These are phyloP conservation scores for Calidris pugnax DNA, from an alignment of 2,113 vertebrate species.

Conservation along the genomic window DNA sequence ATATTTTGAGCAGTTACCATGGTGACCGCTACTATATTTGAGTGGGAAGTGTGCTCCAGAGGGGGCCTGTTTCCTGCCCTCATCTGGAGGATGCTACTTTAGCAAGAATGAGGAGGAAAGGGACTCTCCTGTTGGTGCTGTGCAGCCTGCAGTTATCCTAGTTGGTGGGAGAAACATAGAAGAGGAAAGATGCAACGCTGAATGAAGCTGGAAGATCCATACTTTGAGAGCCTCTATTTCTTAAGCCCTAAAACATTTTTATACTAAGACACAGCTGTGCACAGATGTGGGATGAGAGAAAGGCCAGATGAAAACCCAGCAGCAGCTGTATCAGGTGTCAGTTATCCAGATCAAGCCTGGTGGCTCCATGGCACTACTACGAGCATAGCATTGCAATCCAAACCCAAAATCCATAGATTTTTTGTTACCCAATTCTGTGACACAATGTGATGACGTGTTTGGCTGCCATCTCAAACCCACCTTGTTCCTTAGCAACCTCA, in stretches of 20 bases:
- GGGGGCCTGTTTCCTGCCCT: slow-evolving; percentile 46
- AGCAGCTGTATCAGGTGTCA: slow-evolving; percentile 16
- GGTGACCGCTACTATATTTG: slow-evolving; percentile 54
- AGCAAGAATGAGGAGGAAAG: slow-evolving; percentile 50
- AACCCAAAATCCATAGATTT: not conserved
- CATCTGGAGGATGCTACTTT: slow-evolving; percentile 46
- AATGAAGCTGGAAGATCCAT: slow-evolving; percentile 23
- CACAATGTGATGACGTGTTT: not conserved
- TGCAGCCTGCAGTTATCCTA: slow-evolving; percentile 46
- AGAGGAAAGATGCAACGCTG: slow-evolving; percentile 47
- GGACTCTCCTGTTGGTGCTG: slow-evolving; percentile 49
- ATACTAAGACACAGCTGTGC: slow-evolving; percentile 10
- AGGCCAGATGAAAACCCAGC: slow-evolving; percentile 21
- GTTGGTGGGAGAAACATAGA: slow-evolving; percentile 43
- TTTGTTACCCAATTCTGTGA: slow-evolving; percentile 24
- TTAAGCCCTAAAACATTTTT: slow-evolving; percentile 35
- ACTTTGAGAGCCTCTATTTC: slow-evolving; percentile 35
- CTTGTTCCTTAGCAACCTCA: slow-evolving; percentile 88
- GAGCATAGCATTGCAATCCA: slow-evolving; percentile 1
- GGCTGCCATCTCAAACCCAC: slow-evolving; percentile 71
- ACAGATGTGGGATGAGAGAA: not conserved
- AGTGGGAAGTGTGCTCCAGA: slow-evolving; percentile 57
- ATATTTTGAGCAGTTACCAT: slow-evolving; percentile 59
- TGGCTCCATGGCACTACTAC: not conserved
- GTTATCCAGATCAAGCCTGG: not conserved